Evolutionary conservation across 53 echinoderm and acorn worm species (phyloP), one percentile per base, ranked within the genome.

Genomic region (Hippasteria phrygiana): DNA sequence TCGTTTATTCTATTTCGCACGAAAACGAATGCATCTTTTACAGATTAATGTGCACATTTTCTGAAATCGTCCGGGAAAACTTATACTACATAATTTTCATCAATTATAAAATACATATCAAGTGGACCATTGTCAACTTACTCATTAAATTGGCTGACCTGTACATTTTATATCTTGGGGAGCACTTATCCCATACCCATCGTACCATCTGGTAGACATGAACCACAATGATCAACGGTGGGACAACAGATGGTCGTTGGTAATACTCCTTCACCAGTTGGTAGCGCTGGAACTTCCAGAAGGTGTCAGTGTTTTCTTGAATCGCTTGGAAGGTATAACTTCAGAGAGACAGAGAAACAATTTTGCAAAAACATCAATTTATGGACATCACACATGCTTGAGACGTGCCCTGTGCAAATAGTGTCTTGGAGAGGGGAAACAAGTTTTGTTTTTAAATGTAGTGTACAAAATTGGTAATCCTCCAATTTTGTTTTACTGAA

Each of bases 201-300:
- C 81, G 81, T 37, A 81, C 43, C 83, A 91, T 22, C 80, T 88
- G 33, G 71, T 71, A 74, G 37, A 87, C 12, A 91, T 96, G 96
- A 50, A 73, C 87, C 86, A 96, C 71, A 40, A 96, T 89, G 62
- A 94, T 94, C 73, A 96, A 93, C 0, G 96, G 96, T 0, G 96
- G 96, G 4, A 93, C 77, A 22, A 96, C 65, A n/a, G 88, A 69
- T 17, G 96, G 96, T 1, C 92, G 87, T 45, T 89, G 89, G 71
- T 88, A 94, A 90, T 94, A 96, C 13, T 96, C 96, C 67, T 90
- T 88, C 43, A 96, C 83, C n/a, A 96, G 74, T 36, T 91, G 65
- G 43, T 93, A 93, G 0, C 96, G 94, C 50, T 96, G 94, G 73
- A 88, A 96, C 87, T 93, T 96, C 96, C 96, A 96, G 27, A 93